Evolutionary conservation across 2,797 vertebrate species (phyloP).

Genomic region (Oryzias dopingdopingensis): DNA sequence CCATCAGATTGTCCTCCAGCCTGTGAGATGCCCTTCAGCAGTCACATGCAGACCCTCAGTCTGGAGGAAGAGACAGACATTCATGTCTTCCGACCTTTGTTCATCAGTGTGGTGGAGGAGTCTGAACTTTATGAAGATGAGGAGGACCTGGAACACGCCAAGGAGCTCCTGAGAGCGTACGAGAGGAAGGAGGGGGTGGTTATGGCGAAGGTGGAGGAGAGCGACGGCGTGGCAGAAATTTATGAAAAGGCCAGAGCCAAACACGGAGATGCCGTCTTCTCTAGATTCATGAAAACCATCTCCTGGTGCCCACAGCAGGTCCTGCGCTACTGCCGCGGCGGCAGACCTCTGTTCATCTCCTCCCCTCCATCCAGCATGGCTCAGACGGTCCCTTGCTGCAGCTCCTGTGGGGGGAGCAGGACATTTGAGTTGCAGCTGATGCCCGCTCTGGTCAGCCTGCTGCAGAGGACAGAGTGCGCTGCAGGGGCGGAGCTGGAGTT

Average conservation of each 20-base stretch:
- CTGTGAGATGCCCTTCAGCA: slow-evolving; percentile 55
- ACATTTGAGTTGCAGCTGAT: slow-evolving; percentile 93
- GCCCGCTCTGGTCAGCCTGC: slow-evolving; percentile 87
- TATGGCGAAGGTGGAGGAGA: slow-evolving; percentile 46
- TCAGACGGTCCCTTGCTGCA: slow-evolving; percentile 67
- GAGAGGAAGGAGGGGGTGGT: slow-evolving; percentile 80
- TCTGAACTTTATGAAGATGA: slow-evolving; percentile 67
- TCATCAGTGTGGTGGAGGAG: slow-evolving; percentile 87
- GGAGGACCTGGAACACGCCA: slow-evolving; percentile 74
- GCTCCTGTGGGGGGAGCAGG: slow-evolving; percentile 76
- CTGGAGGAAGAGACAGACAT: slow-evolving; percentile 36
- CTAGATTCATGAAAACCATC: slow-evolving; percentile 90
- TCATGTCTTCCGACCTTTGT: slow-evolving; percentile 79
- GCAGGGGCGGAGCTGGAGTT: slow-evolving; percentile 83
- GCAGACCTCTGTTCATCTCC: slow-evolving; percentile 82
- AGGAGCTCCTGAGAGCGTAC: slow-evolving; percentile 83
- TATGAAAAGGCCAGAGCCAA: slow-evolving; percentile 85
- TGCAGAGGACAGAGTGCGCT: slow-evolving; percentile 60
- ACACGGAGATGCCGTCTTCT: slow-evolving; percentile 82
- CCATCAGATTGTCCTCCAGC: neutral
- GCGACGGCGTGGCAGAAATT: slow-evolving; percentile 74
- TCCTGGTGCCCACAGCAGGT: slow-evolving; percentile 86
- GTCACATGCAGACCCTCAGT: slow-evolving; percentile 72
- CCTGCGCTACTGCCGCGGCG: slow-evolving; percentile 85
- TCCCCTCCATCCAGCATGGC: slow-evolving; percentile 52